Evolutionary conservation across 2,888 invertebrate species (phyloP), one percentile per base, ranked within the genome.

Genomic region (Sisyra nigra): DNA sequence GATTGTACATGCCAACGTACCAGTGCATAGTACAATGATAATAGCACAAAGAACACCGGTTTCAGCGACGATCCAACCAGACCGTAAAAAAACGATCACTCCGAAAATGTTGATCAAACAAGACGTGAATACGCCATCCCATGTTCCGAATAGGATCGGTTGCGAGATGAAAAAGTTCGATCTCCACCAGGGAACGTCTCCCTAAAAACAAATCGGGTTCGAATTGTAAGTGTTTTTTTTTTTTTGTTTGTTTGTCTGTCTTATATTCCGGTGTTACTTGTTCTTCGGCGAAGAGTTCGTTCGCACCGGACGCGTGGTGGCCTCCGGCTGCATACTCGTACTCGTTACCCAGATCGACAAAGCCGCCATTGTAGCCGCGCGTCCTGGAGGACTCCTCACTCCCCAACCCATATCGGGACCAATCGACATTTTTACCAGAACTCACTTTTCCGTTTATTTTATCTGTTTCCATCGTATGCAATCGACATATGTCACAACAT

Each of bases 91-190:
- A 47, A 96, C 92, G 61, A 96, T 93, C 1, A 96, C 94, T 56
- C 96, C 94, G 67, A 97, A 92, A 45, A 96, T 89, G 64, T 96
- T 96, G 57, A 96, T 92, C 55, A 97, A 77, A 59, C 93, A 94
- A 41, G 94, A 92, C 44, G 94, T 93, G 60, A 94, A 97, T 6
- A 97, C 96, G 49, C 96, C 96, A 65, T 96, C 96, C 89, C 91
- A 96, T 1, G 93, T 92, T 10, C 96, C 94, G 68, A 97, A 96
- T 41, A 94, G 67, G 42, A 94, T 86, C 30, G 92, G 93, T 62
- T 94, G 89, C 29, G 91, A 89, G 63, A 96, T 82, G 59, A 96
- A 92, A 64, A 96, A 93, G 59, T 93, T 92, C 24, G 91, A 83
- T 64, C 91, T 87, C 92, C 92, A 94, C 93, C 93, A 94, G 41